Conservation (phyloP, 2,113 vertebrate genomes). For the Anguilla rostrata region DNA sequence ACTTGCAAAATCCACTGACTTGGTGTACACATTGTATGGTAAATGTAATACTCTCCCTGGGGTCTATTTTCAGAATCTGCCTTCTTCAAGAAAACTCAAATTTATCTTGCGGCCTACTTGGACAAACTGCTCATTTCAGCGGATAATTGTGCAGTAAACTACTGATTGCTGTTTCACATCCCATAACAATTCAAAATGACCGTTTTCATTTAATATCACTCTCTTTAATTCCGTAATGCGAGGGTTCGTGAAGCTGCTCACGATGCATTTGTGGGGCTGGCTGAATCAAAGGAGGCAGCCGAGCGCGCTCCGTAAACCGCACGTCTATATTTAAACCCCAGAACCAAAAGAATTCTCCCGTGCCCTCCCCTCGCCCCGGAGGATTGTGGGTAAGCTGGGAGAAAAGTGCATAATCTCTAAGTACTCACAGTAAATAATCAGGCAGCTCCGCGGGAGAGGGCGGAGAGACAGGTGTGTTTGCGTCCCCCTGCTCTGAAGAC, state of each 20-base stretch:
- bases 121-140: not conserved
- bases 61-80: not conserved
- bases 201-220: not conserved
- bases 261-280: not conserved
- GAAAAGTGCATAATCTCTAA: slow-evolving; percentile 10
- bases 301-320: not conserved
- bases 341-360: not conserved
- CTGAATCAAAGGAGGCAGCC: not conserved
- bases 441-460: slow-evolving; percentile 64
- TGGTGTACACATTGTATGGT: not conserved
- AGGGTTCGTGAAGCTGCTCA: not conserved
- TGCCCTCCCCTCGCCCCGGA: not conserved
- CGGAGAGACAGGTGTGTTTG: slow-evolving; percentile 55
- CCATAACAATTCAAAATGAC: not conserved
- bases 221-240: not conserved
- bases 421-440: slow-evolving; percentile 79
- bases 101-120: not conserved
- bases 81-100: not conserved
- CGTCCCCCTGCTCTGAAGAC: slow-evolving; percentile 54
- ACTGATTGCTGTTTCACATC: not conserved
- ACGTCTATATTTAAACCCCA: not conserved
- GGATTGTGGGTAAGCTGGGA: not conserved
- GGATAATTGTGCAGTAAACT: not conserved
- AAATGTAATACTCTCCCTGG: not conserved
- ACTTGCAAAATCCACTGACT: not conserved